A percentile compares a stretch with the other conserved stretches of the same genome.
These are phyloP conservation scores for Dascyllus trimaculatus DNA, from an alignment of 2,113 vertebrate genomes.

Conservation along the genomic window DNA sequence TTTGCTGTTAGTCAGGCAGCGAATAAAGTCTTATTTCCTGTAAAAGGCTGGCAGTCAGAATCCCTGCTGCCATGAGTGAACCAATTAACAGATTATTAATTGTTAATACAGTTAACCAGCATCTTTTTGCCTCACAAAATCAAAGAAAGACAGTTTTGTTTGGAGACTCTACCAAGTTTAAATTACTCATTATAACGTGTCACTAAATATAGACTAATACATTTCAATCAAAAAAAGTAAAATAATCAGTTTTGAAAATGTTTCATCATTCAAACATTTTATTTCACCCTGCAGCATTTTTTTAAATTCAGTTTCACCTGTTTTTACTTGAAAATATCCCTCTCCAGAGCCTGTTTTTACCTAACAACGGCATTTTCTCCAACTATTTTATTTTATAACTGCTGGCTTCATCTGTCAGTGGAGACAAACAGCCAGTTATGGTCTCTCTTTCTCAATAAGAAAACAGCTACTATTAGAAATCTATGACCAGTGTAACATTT, in stretches of 20 bases:
- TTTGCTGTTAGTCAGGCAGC: not conserved
- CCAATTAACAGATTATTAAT: not conserved
- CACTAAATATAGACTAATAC: not conserved
- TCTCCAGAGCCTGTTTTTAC: no score
- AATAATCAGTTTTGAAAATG: not conserved
- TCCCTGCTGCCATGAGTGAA: constrained; percentile 2
- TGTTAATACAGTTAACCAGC: not conserved
- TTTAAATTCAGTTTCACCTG: not conserved
- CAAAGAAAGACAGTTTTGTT: no score
- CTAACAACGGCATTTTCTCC: no score
- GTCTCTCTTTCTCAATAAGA: not conserved
- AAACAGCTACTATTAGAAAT: not conserved
- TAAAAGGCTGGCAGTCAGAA: constrained; percentile 13
- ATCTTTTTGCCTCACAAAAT: no score
- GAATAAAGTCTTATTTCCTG: constrained; percentile 18
- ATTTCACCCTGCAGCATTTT: not conserved
- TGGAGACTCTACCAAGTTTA: no score
- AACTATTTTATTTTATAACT: no score
- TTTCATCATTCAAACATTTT: not conserved
- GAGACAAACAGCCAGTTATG: no score
- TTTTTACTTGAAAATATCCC: no score
- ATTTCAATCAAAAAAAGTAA: not conserved
- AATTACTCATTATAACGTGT: no score
- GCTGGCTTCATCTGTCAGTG: no score
- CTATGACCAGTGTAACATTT: not conserved